These are phyloP conservation scores for Fratercula arctica DNA, from an alignment of 2,797 vertebrate genomes.

Conservation along the genomic window DNA sequence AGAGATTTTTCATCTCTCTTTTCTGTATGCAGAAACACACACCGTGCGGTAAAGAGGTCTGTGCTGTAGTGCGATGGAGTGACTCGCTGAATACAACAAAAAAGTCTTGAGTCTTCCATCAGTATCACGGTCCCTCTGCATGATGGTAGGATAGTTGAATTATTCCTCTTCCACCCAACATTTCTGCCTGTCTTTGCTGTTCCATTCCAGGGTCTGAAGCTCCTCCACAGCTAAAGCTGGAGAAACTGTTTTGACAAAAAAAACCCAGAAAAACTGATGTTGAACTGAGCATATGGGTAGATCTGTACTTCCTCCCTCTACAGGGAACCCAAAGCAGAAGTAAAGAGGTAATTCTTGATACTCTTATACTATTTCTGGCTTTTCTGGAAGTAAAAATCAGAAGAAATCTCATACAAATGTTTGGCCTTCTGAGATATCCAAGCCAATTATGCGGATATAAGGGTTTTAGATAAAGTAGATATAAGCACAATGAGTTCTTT, in stretches of 20 bases:
- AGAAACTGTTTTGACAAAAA: background rate
- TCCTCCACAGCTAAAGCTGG: background rate
- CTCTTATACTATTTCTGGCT: conserved; percentile 21
- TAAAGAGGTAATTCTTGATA: background rate
- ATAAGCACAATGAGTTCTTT: background rate
- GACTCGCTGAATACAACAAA: background rate
- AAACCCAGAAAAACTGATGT: background rate
- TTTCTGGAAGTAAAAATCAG: conserved; percentile 44
- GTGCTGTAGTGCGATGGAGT: background rate
- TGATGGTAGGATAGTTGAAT: background rate
- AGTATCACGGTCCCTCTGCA: background rate
- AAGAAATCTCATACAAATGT: conserved; percentile 6
- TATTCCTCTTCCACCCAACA: background rate
- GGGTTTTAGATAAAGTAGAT: background rate
- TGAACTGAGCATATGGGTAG: background rate
- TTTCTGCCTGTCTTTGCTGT: background rate
- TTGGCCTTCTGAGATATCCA: background rate
- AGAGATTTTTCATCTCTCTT: background rate
- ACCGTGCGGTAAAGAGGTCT: background rate
- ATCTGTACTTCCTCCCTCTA: conserved; percentile 10
- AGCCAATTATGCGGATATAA: background rate
- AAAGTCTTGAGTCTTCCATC: background rate
- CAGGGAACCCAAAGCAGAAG: conserved; percentile 1
- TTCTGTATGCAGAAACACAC: background rate
- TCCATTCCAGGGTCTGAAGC: background rate